Conservation (phyloP, 2,797 vertebrate species). For the Ctenopoma multispine region DNA sequence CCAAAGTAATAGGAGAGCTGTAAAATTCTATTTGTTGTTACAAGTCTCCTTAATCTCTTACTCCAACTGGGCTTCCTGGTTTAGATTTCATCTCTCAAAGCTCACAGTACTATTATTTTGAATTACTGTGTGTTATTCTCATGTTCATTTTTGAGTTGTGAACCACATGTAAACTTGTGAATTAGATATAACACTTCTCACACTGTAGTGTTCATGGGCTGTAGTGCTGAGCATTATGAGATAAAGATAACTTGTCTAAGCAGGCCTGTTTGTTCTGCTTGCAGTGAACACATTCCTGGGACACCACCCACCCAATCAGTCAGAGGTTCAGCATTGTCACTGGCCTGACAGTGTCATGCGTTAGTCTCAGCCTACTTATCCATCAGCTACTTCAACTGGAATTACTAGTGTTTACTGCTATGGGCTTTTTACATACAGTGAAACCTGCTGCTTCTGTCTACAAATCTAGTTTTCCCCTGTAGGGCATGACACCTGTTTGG, state of each 20-base stretch:
- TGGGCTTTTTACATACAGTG: background rate
- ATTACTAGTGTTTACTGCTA: background rate
- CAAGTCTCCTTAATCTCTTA: background rate
- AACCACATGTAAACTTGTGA: background rate
- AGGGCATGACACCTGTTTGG: conserved; percentile 26
- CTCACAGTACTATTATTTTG: background rate
- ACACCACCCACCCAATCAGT: conserved; percentile 47
- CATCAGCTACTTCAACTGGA: conserved; percentile 9
- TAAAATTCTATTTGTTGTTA: background rate
- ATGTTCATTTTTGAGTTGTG: background rate
- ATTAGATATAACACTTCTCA: background rate
- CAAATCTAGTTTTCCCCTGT: background rate
- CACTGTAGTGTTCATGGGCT: background rate
- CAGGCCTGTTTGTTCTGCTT: conserved; percentile 47
- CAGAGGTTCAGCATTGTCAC: conserved; percentile 12
- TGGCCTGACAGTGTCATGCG: conserved; percentile 6
- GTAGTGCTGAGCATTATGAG: background rate
- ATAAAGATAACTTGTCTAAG: conserved; percentile 46
- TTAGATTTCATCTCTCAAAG: background rate
- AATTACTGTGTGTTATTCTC: background rate
- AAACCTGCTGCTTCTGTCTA: background rate
- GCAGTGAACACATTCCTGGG: conserved; percentile 56
- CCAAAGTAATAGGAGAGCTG: background rate
- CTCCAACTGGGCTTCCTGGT: background rate
- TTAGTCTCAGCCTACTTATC: background rate